phyloP scores from a whole-genome alignment of 1,140 invertebrate species.

The Andrena cerasifolii region DNA sequence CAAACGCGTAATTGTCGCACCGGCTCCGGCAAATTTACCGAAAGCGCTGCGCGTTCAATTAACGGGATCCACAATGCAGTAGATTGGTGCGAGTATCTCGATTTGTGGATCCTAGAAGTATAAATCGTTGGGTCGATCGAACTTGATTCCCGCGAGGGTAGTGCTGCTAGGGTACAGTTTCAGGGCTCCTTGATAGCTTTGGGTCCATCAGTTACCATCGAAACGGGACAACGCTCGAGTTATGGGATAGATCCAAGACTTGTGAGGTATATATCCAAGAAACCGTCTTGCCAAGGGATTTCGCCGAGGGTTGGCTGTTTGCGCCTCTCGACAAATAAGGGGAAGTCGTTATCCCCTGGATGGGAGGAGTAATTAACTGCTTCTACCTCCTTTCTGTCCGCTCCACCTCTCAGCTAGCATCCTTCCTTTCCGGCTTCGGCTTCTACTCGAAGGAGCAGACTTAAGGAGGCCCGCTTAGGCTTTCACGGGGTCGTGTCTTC shows the following conservation, averaged over 20 bases:
- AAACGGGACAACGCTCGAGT: constrained; percentile 5
- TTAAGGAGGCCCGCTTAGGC: constrained; percentile 76
- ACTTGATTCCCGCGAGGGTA: neutral
- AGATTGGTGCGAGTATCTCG: neutral
- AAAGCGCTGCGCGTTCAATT: neutral
- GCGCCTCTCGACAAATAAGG: constrained; percentile 80
- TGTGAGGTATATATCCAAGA: constrained; percentile 59
- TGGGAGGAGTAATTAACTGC: constrained; percentile 80
- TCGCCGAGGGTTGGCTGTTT: constrained; percentile 74
- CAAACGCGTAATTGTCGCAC: neutral
- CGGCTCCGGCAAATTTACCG: neutral
- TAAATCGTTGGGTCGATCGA: neutral
- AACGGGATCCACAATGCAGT: neutral
- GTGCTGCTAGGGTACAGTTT: neutral
- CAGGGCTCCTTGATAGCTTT: neutral
- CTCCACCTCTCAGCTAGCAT: constrained; percentile 59
- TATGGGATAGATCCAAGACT: constrained; percentile 6
- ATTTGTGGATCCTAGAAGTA: constrained; percentile 1
- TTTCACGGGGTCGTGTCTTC: constrained; percentile 79
- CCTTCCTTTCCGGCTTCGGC: constrained; percentile 68
- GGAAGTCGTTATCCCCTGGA: constrained; percentile 79
- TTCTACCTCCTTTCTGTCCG: constrained; percentile 68
- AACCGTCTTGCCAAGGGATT: constrained; percentile 74
- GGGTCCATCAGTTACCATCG: neutral
- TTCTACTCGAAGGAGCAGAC: constrained; percentile 76